Conservation (phyloP, 2,888 invertebrate species). For the Tridacna gigas region DNA sequence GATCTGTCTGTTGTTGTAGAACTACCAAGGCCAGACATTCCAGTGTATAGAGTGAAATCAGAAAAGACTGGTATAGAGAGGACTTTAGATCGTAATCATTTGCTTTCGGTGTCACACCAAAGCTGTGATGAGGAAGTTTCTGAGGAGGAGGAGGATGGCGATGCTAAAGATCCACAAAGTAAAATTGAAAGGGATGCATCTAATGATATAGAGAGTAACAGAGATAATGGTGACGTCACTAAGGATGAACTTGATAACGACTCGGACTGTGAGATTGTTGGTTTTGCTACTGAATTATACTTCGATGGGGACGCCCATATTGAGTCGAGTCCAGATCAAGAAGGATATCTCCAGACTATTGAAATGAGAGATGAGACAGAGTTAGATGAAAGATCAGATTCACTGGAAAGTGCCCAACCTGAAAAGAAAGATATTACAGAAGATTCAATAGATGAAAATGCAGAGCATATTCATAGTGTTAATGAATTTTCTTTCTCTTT, state of each 20-base stretch:
- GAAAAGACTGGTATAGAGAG: not conserved
- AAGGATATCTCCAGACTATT: not conserved
- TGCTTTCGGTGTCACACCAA: not conserved
- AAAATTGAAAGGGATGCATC: not conserved
- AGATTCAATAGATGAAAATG: too few species aligned
- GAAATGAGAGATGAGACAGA: not conserved
- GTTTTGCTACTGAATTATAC: too few species aligned
- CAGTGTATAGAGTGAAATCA: constrained; percentile 10
- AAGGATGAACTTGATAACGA: not conserved
- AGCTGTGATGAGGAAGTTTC: not conserved
- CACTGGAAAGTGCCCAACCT: too few species aligned
- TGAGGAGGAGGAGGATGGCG: not conserved
- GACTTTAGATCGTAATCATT: constrained; percentile 11
- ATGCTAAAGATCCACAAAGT: not conserved
- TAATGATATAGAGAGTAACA: not conserved
- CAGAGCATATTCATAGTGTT: too few species aligned
- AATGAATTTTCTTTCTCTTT: too few species aligned
- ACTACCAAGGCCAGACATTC: constrained; percentile 7
- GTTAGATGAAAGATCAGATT: too few species aligned
- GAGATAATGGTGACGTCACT: not conserved
- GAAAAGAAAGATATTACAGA: too few species aligned
- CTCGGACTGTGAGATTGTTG: too few species aligned
- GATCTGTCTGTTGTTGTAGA: not conserved
- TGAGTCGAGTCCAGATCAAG: not conserved
- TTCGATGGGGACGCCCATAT: not conserved